Evolutionary conservation across 2,113 vertebrate genomes (phyloP).

Genomic region (Psephotus haematonotus): DNA sequence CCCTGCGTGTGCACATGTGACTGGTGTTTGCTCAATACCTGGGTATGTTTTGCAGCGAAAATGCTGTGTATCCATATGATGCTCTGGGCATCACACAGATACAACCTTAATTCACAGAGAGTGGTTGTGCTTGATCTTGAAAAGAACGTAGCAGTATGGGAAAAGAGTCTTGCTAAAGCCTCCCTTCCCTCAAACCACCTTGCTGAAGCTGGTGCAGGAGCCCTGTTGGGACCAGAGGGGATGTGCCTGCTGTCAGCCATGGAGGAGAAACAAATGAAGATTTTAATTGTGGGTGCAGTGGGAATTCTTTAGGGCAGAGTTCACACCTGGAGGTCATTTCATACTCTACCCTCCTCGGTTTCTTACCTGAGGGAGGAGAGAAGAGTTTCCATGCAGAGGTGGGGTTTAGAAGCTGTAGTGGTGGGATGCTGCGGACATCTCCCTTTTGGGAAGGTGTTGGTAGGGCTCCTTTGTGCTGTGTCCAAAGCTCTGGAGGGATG

Average conservation of each 20-base stretch:
- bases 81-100: neutral
- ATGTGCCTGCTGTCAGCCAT: neutral
- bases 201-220: neutral
- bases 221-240: neutral
- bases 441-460: rapidly evolving
- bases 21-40: neutral
- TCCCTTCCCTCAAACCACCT: neutral
- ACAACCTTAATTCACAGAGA: neutral
- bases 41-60: neutral
- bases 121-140: neutral
- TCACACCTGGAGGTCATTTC: neutral
- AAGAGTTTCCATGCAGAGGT: neutral
- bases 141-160: neutral
- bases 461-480: neutral
- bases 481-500: neutral
- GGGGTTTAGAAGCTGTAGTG: neutral
- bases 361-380: neutral
- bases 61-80: neutral
- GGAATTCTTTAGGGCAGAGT: neutral
- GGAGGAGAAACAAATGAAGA: neutral
- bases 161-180: neutral
- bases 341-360: neutral
- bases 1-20: rapidly evolving
- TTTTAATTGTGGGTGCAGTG: neutral
- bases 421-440: neutral